Evolutionary conservation across 2,888 invertebrate species (phyloP).

Genomic region (Cephus pygmeus): DNA sequence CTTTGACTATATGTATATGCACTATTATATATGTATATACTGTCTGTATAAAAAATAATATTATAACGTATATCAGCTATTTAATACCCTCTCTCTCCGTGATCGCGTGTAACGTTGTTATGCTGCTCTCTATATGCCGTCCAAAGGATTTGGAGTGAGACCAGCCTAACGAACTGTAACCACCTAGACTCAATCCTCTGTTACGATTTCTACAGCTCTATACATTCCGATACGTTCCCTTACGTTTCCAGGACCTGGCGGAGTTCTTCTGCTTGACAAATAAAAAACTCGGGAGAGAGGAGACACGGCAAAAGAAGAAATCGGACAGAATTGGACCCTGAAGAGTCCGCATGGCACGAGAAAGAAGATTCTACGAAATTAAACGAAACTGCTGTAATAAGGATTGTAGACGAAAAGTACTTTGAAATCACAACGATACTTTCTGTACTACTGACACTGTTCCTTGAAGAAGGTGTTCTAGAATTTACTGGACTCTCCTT

Average conservation of each 20-base stretch:
- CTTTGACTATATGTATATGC: neutral
- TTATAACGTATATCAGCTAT: neutral
- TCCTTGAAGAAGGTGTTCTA: neutral
- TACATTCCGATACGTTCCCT: neutral
- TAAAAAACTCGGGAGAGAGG: neutral
- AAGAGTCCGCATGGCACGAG: neutral
- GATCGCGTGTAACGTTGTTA: neutral
- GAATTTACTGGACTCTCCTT: neutral
- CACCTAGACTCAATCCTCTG: neutral
- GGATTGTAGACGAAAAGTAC: neutral
- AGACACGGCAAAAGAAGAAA: neutral
- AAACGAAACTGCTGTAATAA: neutral
- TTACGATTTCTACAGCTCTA: neutral
- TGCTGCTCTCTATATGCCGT: constrained; percentile 3
- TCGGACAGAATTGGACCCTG: neutral
- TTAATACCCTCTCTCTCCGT: neutral
- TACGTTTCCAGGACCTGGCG: neutral
- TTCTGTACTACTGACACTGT: neutral
- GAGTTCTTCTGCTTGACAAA: neutral
- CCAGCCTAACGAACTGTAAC: constrained; percentile 57
- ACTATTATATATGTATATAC: neutral
- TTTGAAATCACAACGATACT: neutral
- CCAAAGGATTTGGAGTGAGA: constrained; percentile 52
- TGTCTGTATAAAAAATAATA: neutral
- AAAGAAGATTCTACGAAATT: neutral